These are phyloP conservation scores for Aleiodes testaceus DNA, from an alignment of 2,888 invertebrate species.

Conservation along the genomic window DNA sequence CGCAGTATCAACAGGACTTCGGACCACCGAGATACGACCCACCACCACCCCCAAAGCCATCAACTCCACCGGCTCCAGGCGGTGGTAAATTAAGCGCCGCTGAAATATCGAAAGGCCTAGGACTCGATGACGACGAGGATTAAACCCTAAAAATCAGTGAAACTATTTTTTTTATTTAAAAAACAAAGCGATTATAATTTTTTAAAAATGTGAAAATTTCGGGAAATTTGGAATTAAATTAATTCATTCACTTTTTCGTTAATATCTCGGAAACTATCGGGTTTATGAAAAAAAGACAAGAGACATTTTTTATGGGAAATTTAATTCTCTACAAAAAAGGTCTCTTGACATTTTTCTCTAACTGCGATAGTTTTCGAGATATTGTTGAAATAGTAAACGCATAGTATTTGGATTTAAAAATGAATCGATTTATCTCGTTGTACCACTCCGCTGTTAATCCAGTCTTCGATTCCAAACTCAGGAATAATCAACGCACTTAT, in stretches of 20 bases:
- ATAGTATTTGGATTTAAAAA: too few relatives aligned
- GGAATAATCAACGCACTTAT: not conserved
- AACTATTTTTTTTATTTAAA: too few relatives aligned
- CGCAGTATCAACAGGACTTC: conserved; percentile 49
- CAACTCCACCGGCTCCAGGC: conserved; percentile 56
- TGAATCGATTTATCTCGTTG: too few relatives aligned
- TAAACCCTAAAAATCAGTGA: not conserved
- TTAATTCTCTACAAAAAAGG: too few relatives aligned
- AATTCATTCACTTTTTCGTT: too few relatives aligned
- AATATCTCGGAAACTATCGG: too few relatives aligned
- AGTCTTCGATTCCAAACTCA: not conserved
- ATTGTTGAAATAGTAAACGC: too few relatives aligned
- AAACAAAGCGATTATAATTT: not conserved
- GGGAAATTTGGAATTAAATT: not conserved
- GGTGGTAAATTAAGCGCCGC: conserved; percentile 65
- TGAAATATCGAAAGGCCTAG: conserved; percentile 70
- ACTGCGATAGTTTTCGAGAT: too few relatives aligned
- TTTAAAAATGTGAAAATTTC: not conserved
- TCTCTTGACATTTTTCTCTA: too few relatives aligned
- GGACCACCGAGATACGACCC: conserved; percentile 48
- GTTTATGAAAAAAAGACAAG: too few relatives aligned
- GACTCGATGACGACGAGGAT: conserved; percentile 60
- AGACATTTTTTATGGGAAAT: too few relatives aligned
- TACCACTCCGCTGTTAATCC: too few relatives aligned
- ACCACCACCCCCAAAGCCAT: conserved; percentile 45